Percentiles rank a stretch among this genome's conserved stretches.
phyloP scores from a whole-genome alignment of 35 echinoderm and acorn worm species.

The Heliocidaris tuberculata region DNA sequence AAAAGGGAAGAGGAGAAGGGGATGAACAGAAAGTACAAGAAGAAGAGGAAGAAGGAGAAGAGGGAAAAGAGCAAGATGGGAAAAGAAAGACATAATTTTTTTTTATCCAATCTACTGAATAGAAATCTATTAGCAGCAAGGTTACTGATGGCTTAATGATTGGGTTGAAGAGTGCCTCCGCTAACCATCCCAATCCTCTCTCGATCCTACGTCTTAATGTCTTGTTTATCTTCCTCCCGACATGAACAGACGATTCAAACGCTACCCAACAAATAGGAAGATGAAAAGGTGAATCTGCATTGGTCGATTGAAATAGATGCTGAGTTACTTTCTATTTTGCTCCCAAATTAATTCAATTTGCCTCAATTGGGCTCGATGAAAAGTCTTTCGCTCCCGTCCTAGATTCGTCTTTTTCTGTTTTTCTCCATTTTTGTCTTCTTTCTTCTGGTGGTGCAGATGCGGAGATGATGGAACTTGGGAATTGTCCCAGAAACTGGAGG shows the following conservation, averaged over 20 bases:
- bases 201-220: neutral
- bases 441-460: neutral
- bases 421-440: neutral
- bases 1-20: neutral
- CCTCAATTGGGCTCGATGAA: conserved; percentile 26
- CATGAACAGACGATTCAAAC: neutral
- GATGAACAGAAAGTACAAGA: neutral
- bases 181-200: neutral
- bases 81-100: neutral
- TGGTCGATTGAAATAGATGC: conserved; percentile 33
- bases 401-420: neutral
- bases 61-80: neutral
- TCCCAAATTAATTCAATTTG: conserved; percentile 35
- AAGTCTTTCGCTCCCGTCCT: neutral
- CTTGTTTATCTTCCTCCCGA: neutral
- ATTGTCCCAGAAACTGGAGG: neutral
- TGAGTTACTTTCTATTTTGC: conserved; percentile 17
- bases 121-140: neutral
- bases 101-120: neutral
- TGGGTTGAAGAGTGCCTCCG: neutral
- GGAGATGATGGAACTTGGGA: neutral
- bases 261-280: neutral
- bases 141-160: neutral
- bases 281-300: neutral
- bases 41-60: neutral